These are phyloP conservation scores for Eupeodes luniger DNA, from an alignment of 2,888 invertebrate species.

Conservation along the genomic window DNA sequence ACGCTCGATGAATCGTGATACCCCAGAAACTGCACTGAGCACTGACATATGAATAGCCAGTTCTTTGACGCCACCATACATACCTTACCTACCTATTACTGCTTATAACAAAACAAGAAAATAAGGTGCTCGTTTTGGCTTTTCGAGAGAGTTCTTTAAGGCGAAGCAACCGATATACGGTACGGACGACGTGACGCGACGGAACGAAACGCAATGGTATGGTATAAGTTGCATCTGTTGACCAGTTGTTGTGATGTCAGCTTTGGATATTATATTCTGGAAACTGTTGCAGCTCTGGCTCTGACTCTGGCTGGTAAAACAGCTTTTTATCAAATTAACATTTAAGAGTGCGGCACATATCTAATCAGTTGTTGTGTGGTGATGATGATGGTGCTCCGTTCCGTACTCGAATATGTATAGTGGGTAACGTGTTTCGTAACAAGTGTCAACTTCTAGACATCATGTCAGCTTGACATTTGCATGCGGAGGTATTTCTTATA, in stretches of 20 bases:
- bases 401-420: slow-evolving; percentile 28
- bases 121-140: slow-evolving; percentile 38
- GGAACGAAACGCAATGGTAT: not conserved
- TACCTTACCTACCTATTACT: too few relatives aligned
- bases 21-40: slow-evolving; percentile 34
- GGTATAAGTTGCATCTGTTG: slow-evolving; percentile 37
- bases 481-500: slow-evolving; percentile 21
- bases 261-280: slow-evolving; percentile 41
- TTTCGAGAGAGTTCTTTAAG: slow-evolving; percentile 44
- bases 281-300: not conserved
- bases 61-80: slow-evolving; percentile 59
- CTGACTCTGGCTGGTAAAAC: slow-evolving; percentile 31
- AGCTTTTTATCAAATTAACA: slow-evolving; percentile 68
- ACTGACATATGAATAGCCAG: slow-evolving; percentile 44
- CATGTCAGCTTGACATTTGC: slow-evolving; percentile 63
- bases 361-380: slow-evolving; percentile 56
- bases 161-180: not conserved
- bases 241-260: slow-evolving; percentile 39
- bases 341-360: slow-evolving; percentile 67
- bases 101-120: not conserved
- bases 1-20: slow-evolving; percentile 64
- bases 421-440: slow-evolving; percentile 31
- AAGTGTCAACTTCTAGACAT: slow-evolving; percentile 54
- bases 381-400: slow-evolving; percentile 42
- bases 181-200: not conserved